Conservation (phyloP, 2,888 invertebrate genomes). For the Digitonthophagus gazella region DNA sequence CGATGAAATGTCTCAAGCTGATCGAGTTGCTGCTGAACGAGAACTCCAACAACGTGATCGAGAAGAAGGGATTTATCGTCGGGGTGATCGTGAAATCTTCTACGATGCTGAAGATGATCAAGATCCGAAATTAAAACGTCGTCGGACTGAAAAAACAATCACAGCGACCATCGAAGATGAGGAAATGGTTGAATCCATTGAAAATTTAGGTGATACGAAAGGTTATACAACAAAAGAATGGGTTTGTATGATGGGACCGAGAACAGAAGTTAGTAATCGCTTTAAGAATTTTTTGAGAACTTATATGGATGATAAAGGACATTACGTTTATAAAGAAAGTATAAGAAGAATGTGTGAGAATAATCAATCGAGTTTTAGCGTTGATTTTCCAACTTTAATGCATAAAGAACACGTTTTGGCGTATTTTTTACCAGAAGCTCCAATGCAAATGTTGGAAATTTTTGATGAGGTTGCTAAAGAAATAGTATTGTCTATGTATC, state of each 20-base stretch:
- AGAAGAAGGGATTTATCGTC: slow-evolving; percentile 55
- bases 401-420: slow-evolving; percentile 90
- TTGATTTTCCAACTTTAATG: slow-evolving; percentile 91
- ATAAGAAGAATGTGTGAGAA: slow-evolving; percentile 94
- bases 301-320: slow-evolving; percentile 81
- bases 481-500: slow-evolving; percentile 90
- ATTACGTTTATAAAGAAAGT: slow-evolving; percentile 87
- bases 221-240: slow-evolving; percentile 94
- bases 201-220: slow-evolving; percentile 96
- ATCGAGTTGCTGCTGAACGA: slow-evolving; percentile 86
- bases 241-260: slow-evolving; percentile 93
- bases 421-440: slow-evolving; percentile 97
- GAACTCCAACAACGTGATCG: slow-evolving; percentile 84
- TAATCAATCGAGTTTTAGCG: slow-evolving; percentile 82
- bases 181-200: slow-evolving; percentile 81
- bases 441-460: slow-evolving; percentile 93
- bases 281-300: slow-evolving; percentile 91
- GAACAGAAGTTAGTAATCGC: slow-evolving; percentile 92
- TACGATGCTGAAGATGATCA: slow-evolving; percentile 60
- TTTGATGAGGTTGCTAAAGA: slow-evolving; percentile 94
- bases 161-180: slow-evolving; percentile 74
- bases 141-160: slow-evolving; percentile 83
- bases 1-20: slow-evolving; percentile 82
- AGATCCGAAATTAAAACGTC: slow-evolving; percentile 66
- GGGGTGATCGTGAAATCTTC: slow-evolving; percentile 81